phyloP scores from a whole-genome alignment of 1,140 invertebrate genomes.

The Homarus americanus region DNA sequence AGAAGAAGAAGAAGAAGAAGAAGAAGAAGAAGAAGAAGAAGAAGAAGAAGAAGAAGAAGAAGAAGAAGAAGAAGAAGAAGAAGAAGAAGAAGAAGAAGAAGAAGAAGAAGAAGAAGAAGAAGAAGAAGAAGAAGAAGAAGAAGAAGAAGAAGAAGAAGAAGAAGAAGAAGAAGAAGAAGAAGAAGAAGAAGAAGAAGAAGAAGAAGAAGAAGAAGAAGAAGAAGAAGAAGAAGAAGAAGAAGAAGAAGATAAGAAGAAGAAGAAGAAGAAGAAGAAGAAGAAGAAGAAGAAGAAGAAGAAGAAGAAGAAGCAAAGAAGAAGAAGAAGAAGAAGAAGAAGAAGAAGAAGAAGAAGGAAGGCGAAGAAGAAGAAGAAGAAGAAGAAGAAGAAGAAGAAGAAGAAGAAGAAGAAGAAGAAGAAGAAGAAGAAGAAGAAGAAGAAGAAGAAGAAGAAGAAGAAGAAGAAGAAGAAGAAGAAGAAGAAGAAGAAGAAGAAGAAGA shows the following conservation, averaged over 20 bases:
- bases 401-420: conserved; percentile 9
- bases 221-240: conserved; percentile 9
- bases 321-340: too few species aligned
- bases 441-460: conserved; percentile 14
- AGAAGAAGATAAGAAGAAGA: conserved; percentile 15
- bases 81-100: conserved; percentile 9
- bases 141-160: conserved; percentile 9
- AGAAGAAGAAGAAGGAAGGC: neutral
- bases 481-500: conserved; percentile 26
- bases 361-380: conserved; percentile 11
- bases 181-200: conserved; percentile 9
- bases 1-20: conserved; percentile 15
- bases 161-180: conserved; percentile 11
- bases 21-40: conserved; percentile 9
- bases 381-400: conserved; percentile 9
- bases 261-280: conserved; percentile 14
- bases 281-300: conserved; percentile 27
- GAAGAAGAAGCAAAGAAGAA: neutral
- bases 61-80: neutral
- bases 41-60: neutral
- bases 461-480: conserved; percentile 27
- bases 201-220: conserved; percentile 9
- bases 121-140: conserved; percentile 9
- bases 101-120: conserved; percentile 11
- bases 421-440: conserved; percentile 9